These are phyloP conservation scores for Addax nasomaculatus DNA, from an alignment of 2,113 vertebrate species.

Conservation along the genomic window DNA sequence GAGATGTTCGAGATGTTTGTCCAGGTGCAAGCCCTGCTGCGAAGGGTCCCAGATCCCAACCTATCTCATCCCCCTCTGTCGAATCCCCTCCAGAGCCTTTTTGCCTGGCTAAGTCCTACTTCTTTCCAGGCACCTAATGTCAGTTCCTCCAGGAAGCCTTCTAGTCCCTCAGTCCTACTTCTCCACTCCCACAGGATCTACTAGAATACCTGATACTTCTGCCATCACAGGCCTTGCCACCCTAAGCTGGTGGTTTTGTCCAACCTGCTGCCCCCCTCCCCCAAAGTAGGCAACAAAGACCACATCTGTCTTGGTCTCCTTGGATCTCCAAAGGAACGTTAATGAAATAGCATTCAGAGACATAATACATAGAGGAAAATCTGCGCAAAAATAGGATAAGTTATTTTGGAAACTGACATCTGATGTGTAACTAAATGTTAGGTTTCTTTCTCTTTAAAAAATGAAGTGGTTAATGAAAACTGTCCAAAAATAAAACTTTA, in stretches of 20 bases:
- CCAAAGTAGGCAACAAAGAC: not conserved
- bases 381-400: not conserved
- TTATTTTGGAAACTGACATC: slow-evolving; percentile 12
- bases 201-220: not conserved
- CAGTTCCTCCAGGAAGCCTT: not conserved
- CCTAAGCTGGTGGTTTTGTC: not conserved
- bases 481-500: slow-evolving; percentile 68
- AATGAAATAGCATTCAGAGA: not conserved
- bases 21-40: not conserved
- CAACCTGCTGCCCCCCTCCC: not conserved
- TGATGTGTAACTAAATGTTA: slow-evolving; percentile 60
- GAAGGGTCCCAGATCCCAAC: not conserved
- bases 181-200: not conserved
- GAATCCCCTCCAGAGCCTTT: not conserved
- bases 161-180: too few species aligned
- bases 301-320: not conserved
- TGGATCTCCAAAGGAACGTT: not conserved
- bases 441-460: slow-evolving; percentile 59
- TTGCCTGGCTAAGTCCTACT: not conserved
- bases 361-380: slow-evolving; percentile 22
- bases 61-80: not conserved
- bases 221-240: not conserved
- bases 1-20: not conserved
- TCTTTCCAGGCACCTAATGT: not conserved
- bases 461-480: slow-evolving; percentile 32